Percentiles rank a stretch among this genome's conserved stretches.
Evolutionary conservation across 2,888 invertebrate species (phyloP).

Genomic region (Chorisops tibialis): DNA sequence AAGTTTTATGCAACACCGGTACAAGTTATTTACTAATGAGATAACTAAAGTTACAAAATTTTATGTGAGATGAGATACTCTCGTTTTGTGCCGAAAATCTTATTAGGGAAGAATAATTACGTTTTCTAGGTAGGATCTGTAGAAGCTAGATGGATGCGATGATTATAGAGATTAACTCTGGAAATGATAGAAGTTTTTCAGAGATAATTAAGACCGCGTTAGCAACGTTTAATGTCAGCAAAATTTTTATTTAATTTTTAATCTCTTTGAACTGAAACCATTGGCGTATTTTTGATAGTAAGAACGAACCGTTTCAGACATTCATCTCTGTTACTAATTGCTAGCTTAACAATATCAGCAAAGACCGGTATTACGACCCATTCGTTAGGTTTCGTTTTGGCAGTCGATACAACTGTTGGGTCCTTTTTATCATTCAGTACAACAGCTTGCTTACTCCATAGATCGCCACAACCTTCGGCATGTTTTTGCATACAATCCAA

Average conservation of each 20-base stretch:
- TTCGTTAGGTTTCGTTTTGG: constrained; percentile 46
- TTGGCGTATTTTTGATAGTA: too few species aligned
- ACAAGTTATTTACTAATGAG: constrained; percentile 25
- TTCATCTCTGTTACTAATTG: constrained; percentile 50
- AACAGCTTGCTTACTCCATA: constrained; percentile 52
- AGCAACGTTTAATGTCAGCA: too few species aligned
- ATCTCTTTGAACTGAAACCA: too few species aligned
- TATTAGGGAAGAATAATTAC: too few species aligned
- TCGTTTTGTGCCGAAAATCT: background rate
- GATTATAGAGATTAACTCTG: background rate
- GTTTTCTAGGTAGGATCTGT: too few species aligned
- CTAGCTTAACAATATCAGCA: constrained; percentile 53
- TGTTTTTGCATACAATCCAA: constrained; percentile 52
- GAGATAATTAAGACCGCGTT: too few species aligned
- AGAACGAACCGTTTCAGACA: constrained; percentile 51
- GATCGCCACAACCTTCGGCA: constrained; percentile 51
- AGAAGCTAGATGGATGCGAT: background rate
- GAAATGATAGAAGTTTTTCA: too few species aligned
- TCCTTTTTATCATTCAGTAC: constrained; percentile 42
- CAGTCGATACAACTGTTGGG: constrained; percentile 22
- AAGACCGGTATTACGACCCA: constrained; percentile 54
- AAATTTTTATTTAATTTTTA: too few species aligned
- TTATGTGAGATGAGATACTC: background rate
- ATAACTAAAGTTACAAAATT: constrained; percentile 21
- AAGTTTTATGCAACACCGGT: constrained; percentile 24